These are phyloP conservation scores for Acanthurus leucopareius DNA, from an alignment of 2,797 vertebrate genomes.

Conservation along the genomic window DNA sequence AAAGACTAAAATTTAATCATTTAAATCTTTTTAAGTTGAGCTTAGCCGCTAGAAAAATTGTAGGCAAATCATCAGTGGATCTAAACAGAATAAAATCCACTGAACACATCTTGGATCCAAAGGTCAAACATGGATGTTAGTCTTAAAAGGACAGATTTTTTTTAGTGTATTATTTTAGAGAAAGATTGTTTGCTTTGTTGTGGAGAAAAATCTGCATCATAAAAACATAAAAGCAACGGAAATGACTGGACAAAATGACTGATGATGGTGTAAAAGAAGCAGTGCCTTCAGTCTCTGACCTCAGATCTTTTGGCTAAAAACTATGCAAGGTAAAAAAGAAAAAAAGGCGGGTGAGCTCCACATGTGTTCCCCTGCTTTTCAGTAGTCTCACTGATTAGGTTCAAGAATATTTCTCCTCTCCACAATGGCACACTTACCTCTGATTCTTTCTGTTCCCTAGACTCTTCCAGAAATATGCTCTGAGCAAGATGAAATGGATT, in stretches of 20 bases:
- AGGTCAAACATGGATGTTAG: conserved; percentile 28
- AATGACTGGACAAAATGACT: conserved; percentile 5
- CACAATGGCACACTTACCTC: conserved; percentile 16
- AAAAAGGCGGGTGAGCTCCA: not conserved
- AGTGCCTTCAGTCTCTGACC: not conserved
- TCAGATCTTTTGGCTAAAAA: not conserved
- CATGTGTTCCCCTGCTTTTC: conserved; percentile 32
- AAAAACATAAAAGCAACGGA: not conserved
- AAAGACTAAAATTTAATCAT: too few relatives aligned
- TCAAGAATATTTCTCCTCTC: conserved; percentile 1
- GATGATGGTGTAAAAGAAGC: not conserved
- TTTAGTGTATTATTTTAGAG: not conserved
- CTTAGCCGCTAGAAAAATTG: too few relatives aligned
- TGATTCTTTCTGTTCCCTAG: conserved; percentile 76
- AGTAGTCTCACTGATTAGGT: conserved; percentile 46
- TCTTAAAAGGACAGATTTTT: conserved; percentile 17
- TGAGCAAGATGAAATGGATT: conserved; percentile 95
- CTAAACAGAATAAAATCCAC: not conserved
- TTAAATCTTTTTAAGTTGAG: too few relatives aligned
- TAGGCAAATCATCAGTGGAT: too few relatives aligned
- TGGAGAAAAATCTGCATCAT: not conserved
- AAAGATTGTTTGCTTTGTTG: not conserved
- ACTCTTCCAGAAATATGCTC: conserved; percentile 96
- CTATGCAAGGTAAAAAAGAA: not conserved
- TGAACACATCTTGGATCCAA: conserved; percentile 6